A percentile compares a stretch with the other conserved stretches of the same genome.
Conservation (phyloP, 2,888 invertebrate species). For the Leptinotarsa tumamoca region DNA sequence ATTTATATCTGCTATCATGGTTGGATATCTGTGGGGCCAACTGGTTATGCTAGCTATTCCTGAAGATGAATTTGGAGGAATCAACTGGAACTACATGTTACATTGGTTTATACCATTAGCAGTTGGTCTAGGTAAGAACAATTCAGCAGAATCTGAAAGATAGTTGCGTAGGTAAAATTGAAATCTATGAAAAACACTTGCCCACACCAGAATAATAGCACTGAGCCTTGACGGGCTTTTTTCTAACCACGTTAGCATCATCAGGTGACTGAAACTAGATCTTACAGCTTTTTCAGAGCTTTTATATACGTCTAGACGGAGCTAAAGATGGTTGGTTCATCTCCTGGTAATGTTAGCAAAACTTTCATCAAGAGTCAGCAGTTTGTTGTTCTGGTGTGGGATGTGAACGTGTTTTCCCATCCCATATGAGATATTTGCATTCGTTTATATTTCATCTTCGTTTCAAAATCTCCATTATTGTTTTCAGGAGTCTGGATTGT, state of each 20-base stretch:
- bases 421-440: no score
- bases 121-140: constrained; percentile 75
- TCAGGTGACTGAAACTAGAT: no score
- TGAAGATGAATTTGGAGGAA: constrained; percentile 76
- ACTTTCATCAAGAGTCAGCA: no score
- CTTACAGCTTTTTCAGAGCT: no score
- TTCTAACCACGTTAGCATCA: no score
- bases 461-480: constrained; percentile 36
- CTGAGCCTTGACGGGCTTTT: no score
- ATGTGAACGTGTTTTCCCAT: no score
- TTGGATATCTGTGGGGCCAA: constrained; percentile 85
- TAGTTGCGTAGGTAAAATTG: not conserved
- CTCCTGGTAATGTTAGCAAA: no score
- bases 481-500: constrained; percentile 87
- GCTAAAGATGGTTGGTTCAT: no score
- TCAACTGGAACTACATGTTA: constrained; percentile 76
- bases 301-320: no score
- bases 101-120: constrained; percentile 79
- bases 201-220: no score
- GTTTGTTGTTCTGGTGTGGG: no score
- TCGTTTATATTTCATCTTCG: not conserved
- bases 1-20: constrained; percentile 81
- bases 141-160: not conserved
- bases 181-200: not conserved
- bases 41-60: constrained; percentile 83